Conservation (phyloP, 2,888 invertebrate genomes). For the Cataglyphis rosenhaueri region DNA sequence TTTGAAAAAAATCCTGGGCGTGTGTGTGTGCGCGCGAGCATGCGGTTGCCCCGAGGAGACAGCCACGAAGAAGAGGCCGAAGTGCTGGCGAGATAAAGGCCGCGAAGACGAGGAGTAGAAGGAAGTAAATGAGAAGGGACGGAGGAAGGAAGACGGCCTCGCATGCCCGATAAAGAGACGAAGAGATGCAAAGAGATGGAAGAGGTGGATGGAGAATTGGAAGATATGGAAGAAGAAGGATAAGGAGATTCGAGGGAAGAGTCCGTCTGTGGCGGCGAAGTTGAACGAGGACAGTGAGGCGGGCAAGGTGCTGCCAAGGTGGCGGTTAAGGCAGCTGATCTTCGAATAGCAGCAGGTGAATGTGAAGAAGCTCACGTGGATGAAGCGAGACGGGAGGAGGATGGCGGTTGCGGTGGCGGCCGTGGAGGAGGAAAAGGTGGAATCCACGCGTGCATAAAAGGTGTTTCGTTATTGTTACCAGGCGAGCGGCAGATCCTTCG, state of each 20-base stretch:
- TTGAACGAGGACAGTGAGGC: conserved; percentile 77
- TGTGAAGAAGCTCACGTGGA: conserved; percentile 76
- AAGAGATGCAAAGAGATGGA: background rate
- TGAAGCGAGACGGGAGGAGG: conserved; percentile 59
- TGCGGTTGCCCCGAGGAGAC: conserved; percentile 65
- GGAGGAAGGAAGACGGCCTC: conserved; percentile 60
- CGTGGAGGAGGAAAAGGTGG: conserved; percentile 74
- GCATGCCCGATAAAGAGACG: conserved; percentile 1
- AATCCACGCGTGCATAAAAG: conserved; percentile 81
- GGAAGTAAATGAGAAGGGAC: conserved; percentile 62
- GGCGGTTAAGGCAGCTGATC: conserved; percentile 85
- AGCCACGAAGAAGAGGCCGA: conserved; percentile 43
- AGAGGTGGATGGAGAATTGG: conserved; percentile 38
- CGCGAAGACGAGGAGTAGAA: conserved; percentile 52
- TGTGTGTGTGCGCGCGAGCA: conserved; percentile 59
- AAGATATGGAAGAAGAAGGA: conserved; percentile 57
- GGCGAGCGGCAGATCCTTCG: conserved; percentile 70
- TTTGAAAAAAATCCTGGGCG: conserved; percentile 71
- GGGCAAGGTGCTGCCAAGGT: conserved; percentile 84
- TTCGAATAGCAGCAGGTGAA: conserved; percentile 85
- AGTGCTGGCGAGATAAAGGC: conserved; percentile 34
- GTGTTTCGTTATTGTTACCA: conserved; percentile 85
- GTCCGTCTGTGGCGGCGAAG: conserved; percentile 68
- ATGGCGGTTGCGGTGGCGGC: conserved; percentile 67
- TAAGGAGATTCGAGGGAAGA: conserved; percentile 56